A percentile compares a stretch with the other conserved stretches of the same genome.
These are phyloP conservation scores for Oryctes rhinoceros DNA, from an alignment of 1,140 invertebrate genomes.

Conservation along the genomic window DNA sequence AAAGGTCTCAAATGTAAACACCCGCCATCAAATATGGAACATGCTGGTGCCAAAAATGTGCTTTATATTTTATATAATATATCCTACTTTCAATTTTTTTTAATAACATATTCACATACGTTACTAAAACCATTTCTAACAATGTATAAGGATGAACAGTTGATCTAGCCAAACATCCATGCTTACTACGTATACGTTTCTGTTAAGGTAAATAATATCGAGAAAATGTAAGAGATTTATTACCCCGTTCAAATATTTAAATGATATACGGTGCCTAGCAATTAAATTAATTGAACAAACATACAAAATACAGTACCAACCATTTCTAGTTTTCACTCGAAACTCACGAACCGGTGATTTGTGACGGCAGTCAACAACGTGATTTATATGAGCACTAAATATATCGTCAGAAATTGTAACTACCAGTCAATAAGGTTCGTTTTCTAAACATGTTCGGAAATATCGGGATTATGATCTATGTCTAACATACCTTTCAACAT, in stretches of 20 bases:
- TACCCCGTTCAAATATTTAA: neutral
- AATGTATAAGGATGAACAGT: too few species aligned
- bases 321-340: neutral
- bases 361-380: conserved; percentile 5
- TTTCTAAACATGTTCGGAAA: conserved; percentile 31
- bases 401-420: conserved; percentile 26
- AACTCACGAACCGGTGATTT: conserved; percentile 13
- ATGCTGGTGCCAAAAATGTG: too few species aligned
- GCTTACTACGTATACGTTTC: neutral
- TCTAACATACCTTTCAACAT: neutral
- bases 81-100: too few species aligned
- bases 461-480: conserved; percentile 16
- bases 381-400: conserved; percentile 17
- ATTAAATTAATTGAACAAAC: conserved; percentile 16
- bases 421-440: conserved; percentile 22
- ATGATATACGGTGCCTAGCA: conserved; percentile 8
- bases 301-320: conserved; percentile 1
- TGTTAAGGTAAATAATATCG: neutral
- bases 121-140: too few species aligned
- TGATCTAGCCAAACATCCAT: too few species aligned
- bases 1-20: too few species aligned
- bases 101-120: too few species aligned
- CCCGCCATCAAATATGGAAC: too few species aligned
- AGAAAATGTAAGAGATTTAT: conserved; percentile 6
- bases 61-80: too few species aligned